Evolutionary conservation across 2,888 invertebrate species (phyloP).

Genomic region (Tachina lurida): DNA sequence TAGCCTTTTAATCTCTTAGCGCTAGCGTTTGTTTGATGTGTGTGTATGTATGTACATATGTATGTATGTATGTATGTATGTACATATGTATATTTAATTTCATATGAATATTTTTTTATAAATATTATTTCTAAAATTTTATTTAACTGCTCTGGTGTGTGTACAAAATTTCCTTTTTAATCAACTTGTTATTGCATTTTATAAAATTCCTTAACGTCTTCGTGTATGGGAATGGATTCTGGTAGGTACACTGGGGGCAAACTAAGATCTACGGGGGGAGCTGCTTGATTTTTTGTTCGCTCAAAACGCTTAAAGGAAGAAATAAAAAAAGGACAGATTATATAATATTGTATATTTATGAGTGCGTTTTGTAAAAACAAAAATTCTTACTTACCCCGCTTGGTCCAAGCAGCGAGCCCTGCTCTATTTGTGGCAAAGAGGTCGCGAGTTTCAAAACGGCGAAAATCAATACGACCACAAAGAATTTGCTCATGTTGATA

Average conservation of each 20-base stretch:
- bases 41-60: too few relatives aligned
- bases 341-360: neutral
- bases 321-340: neutral
- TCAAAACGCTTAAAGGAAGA: conserved; percentile 58
- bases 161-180: neutral
- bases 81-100: too few relatives aligned
- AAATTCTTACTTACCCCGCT: conserved; percentile 65
- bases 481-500: conserved; percentile 42
- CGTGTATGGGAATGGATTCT: conserved; percentile 62
- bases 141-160: neutral
- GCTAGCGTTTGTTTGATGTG: too few relatives aligned
- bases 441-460: conserved; percentile 10
- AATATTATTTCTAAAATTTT: neutral
- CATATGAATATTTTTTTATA: neutral
- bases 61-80: too few relatives aligned
- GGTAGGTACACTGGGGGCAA: conserved; percentile 50
- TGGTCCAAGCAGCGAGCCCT: conserved; percentile 56
- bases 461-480: conserved; percentile 43
- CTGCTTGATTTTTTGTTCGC: conserved; percentile 53
- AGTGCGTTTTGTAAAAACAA: neutral
- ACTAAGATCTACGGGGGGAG: conserved; percentile 53
- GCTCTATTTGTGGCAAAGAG: conserved; percentile 56
- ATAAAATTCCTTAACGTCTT: conserved; percentile 48
- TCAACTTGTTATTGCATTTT: neutral
- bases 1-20: too few relatives aligned